A percentile compares a stretch with the other conserved stretches of the same genome.
These are phyloP conservation scores for Emydoidea blandingii DNA, from an alignment of 2,797 vertebrate genomes.

Conservation along the genomic window DNA sequence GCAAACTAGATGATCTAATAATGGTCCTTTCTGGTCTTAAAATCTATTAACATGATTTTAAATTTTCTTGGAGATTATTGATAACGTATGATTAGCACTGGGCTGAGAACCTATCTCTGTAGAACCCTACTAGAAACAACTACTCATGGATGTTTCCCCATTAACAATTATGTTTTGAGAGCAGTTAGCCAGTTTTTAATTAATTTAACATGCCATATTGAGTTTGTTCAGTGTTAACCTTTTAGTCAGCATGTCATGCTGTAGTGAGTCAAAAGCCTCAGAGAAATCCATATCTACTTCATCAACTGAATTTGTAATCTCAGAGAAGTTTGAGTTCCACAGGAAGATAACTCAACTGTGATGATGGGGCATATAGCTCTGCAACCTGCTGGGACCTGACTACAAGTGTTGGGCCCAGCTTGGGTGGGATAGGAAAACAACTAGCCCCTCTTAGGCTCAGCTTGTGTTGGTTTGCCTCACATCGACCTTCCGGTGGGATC, in stretches of 20 bases:
- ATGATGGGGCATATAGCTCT: background rate
- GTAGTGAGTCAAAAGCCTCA: background rate
- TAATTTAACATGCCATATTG: background rate
- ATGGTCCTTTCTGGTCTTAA: background rate
- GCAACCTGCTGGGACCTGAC: too few species aligned
- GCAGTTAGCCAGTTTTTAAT: background rate
- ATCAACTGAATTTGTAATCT: background rate
- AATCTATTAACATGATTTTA: background rate
- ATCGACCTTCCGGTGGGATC: too few species aligned
- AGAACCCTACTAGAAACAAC: background rate
- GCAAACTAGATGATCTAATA: background rate
- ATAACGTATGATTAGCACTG: accelerated
- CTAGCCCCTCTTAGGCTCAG: too few species aligned
- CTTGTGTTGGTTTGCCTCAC: too few species aligned
- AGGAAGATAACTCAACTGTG: background rate
- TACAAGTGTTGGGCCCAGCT: background rate
- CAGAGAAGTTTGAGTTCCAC: background rate
- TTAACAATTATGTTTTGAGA: accelerated
- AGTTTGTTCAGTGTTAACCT: background rate
- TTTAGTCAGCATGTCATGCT: background rate
- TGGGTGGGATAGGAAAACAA: background rate
- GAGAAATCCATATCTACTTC: accelerated
- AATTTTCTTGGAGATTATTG: background rate
- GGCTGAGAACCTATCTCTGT: background rate
- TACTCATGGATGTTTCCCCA: background rate